Evolutionary conservation across 2,113 vertebrate species (phyloP).

Genomic region (Ameiurus melas): DNA sequence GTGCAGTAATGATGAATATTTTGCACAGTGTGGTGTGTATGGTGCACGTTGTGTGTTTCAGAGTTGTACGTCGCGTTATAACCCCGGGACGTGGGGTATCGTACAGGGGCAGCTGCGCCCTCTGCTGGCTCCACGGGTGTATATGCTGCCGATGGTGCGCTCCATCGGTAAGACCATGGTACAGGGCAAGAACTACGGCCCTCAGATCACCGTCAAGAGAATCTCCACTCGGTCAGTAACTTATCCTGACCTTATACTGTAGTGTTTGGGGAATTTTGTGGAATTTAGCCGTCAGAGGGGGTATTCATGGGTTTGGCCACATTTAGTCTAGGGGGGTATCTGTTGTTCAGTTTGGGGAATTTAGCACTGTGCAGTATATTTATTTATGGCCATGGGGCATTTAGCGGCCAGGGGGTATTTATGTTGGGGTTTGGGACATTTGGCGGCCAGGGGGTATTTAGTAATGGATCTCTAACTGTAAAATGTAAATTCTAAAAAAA

Average conservation of each 20-base stretch:
- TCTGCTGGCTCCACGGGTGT: conserved; percentile 78
- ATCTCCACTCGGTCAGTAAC: conserved; percentile 73
- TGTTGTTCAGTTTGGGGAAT: background rate
- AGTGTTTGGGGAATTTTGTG: background rate
- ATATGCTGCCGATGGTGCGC: conserved; percentile 77
- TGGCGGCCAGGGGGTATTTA: background rate
- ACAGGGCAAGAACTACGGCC: conserved; percentile 81
- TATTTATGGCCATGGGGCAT: background rate
- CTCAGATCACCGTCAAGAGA: conserved; percentile 80
- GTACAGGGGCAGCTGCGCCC: conserved; percentile 76
- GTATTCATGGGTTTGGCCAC: background rate
- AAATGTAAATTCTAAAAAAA: background rate
- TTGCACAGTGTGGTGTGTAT: background rate
- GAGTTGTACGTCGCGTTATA: conserved; percentile 71
- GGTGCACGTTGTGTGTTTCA: conserved; percentile 26
- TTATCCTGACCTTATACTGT: too few species aligned
- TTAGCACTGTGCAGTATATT: background rate
- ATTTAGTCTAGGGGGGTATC: too few species aligned
- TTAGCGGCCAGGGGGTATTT: too few species aligned
- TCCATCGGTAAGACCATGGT: conserved; percentile 80
- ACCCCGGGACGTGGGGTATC: conserved; percentile 73
- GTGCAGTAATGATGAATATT: too few species aligned
- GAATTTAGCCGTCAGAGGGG: background rate
- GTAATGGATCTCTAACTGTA: background rate
- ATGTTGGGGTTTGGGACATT: background rate